Evolutionary conservation across 2,113 vertebrate species (phyloP).

Genomic region (Prunella himalayana): DNA sequence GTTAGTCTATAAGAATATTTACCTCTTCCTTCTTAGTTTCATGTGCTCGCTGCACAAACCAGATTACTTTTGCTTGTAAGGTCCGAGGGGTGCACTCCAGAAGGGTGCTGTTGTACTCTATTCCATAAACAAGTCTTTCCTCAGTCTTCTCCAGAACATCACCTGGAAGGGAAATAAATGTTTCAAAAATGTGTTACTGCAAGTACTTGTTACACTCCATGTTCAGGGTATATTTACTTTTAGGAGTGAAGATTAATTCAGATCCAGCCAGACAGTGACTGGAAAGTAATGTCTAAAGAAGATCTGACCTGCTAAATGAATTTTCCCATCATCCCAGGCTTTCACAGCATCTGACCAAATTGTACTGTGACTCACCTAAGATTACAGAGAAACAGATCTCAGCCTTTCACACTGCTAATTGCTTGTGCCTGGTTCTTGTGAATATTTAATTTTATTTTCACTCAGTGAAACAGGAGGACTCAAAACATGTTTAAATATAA

Average conservation of each 20-base stretch:
- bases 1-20: background rate
- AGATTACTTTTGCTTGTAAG: conserved; percentile 89
- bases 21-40: conserved; percentile 85
- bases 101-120: conserved; percentile 92
- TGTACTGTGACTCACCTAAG: background rate
- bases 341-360: background rate
- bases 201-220: background rate
- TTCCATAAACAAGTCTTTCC: conserved; percentile 82
- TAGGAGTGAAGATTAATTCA: background rate
- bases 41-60: conserved; percentile 82
- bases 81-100: conserved; percentile 91
- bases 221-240: background rate
- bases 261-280: background rate
- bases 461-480: background rate
- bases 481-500: background rate
- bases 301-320: background rate
- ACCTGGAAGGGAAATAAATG: conserved; percentile 25
- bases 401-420: background rate
- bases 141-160: conserved; percentile 73
- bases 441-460: background rate
- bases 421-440: background rate
- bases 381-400: background rate
- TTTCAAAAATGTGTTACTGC: background rate
- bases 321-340: background rate
- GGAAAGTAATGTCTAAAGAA: background rate